phyloP scores from a whole-genome alignment of 2,797 vertebrate species.

The Poecilia gillii region DNA sequence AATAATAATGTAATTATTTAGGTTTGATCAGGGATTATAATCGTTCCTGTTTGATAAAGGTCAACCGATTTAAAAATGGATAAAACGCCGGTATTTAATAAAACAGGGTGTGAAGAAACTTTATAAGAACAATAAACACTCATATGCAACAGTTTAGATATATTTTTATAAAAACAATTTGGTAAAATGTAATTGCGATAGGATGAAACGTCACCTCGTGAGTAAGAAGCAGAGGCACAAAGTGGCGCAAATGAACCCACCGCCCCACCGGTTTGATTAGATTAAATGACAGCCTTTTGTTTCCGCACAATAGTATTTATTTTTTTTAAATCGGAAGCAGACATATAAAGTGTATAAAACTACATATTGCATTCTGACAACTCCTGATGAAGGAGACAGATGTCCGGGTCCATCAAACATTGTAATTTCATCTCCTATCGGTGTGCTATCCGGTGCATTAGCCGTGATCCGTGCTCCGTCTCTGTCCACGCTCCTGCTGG shows the following conservation, averaged over 20 bases:
- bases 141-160: neutral
- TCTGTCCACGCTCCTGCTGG: conserved; percentile 45
- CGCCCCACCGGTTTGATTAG: neutral
- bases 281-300: neutral
- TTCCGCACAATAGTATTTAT: conserved; percentile 5
- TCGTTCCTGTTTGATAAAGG: neutral
- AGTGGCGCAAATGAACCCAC: neutral
- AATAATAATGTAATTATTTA: neutral
- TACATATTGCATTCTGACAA: conserved; percentile 27
- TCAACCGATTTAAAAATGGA: neutral
- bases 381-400: conserved; percentile 14
- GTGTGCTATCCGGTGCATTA: conserved; percentile 60
- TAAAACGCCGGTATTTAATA: neutral
- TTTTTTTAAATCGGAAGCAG: neutral
- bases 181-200: neutral
- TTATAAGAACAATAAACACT: neutral
- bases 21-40: neutral
- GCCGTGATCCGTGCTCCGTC: conserved; percentile 53
- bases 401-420: conserved; percentile 20
- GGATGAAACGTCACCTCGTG: neutral
- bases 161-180: neutral
- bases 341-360: conserved; percentile 11
- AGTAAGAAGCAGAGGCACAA: neutral
- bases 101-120: neutral
- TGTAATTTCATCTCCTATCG: conserved; percentile 59